Evolutionary conservation across 2,113 vertebrate genomes (phyloP).

Genomic region (Gymnobelideus leadbeateri): DNA sequence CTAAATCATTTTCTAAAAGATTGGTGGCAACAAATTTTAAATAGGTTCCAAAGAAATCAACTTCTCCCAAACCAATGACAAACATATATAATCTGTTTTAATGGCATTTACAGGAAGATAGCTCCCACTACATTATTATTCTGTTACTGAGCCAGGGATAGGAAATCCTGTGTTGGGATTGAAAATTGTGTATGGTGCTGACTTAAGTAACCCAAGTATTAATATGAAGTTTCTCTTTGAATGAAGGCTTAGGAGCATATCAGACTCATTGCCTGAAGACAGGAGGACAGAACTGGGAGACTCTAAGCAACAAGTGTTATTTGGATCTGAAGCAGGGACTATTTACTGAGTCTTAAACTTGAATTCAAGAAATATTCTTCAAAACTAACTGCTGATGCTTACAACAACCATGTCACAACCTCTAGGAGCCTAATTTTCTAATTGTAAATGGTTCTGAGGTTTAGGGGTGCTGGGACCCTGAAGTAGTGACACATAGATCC

Average conservation of each 20-base stretch:
- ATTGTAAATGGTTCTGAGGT: neutral
- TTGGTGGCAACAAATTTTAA: constrained; percentile 47
- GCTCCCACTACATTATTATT: neutral
- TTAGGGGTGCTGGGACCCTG: too few relatives aligned
- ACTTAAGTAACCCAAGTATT: neutral
- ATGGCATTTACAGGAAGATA: constrained; percentile 59
- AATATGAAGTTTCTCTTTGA: neutral
- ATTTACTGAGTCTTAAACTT: neutral
- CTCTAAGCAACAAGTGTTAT: neutral
- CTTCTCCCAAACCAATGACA: constrained; percentile 5
- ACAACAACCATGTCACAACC: neutral
- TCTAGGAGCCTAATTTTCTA: neutral
- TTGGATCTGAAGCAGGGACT: neutral
- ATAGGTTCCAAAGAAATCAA: constrained; percentile 35
- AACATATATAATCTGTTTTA: constrained; percentile 21
- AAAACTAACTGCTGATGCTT: neutral
- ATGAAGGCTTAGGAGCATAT: neutral
- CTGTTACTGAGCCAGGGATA: neutral
- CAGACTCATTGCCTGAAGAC: neutral
- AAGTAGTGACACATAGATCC: too few relatives aligned
- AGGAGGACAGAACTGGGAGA: neutral
- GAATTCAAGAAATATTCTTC: neutral
- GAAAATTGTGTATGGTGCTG: neutral
- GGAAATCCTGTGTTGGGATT: neutral
- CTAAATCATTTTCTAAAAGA: constrained; percentile 14